Evolutionary conservation across 2,113 vertebrate species (phyloP), one percentile per base, ranked within the genome.

Genomic region (Prunella himalayana): DNA sequence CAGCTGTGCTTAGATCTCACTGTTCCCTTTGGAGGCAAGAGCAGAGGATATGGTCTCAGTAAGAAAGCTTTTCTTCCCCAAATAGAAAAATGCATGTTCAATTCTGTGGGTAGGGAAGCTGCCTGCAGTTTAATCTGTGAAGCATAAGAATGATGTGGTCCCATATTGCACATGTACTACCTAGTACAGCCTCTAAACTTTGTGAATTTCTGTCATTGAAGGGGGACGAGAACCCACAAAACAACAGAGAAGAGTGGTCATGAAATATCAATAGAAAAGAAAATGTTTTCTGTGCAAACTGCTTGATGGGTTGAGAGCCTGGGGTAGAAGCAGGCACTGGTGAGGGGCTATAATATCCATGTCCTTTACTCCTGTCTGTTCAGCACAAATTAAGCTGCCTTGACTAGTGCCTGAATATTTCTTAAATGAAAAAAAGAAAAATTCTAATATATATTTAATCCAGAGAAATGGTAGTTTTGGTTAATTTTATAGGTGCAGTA

Each of bases 141-240:
- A 21, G 6, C 1, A 5, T 23, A 28, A 0, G 2, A 14, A 11
- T 56, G 31, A 50, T 1, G 1, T 45, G 20, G 20, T 51, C 15
- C 33, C 7, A 3, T 37, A 53, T 1, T 31, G 24, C 16, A 39
- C 20, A 5, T 6, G 1, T 13, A 28, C 7, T 65, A 41, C 16
- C 17, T 41, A 24, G 41, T 2, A 49, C 0, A 3, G 3, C 13
- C 69, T 60, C 37, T 35, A n/a, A 68, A 17, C 4, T 51, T 54
- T 8, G 7, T 49, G 21, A 18, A 20, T 27, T 89, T 64, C 69
- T 81, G 37, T 28, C 8, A 17, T 14, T 72, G 31, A 51, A 56
- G 41, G 5, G 16, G 8, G 10, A 37, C 60, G 44, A 27, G 28
- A 30, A 1, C 2, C 2, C 11, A 13, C 5, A 63, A 45, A 65